Percentiles rank a stretch among this genome's conserved stretches.
Evolutionary conservation across 2,888 invertebrate species (phyloP).

Genomic region (Pegoplata infirma): DNA sequence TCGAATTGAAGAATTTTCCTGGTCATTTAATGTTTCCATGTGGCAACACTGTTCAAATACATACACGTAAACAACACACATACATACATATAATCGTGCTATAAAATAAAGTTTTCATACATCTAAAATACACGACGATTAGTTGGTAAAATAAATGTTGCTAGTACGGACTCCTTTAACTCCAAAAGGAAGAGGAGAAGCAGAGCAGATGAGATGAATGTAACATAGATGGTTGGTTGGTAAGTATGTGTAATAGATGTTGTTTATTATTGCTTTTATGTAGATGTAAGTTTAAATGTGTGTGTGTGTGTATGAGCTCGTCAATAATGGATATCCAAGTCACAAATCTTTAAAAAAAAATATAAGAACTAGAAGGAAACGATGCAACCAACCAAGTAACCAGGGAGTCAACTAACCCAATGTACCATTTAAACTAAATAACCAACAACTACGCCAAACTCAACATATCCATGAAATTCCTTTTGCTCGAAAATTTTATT

Average conservation of each 20-base stretch:
- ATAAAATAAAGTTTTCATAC: conserved; percentile 19
- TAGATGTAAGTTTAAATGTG: not conserved
- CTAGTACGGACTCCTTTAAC: not conserved
- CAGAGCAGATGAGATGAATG: not conserved
- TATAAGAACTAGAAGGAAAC: conserved; percentile 59
- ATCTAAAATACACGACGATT: conserved; percentile 46
- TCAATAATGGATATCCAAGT: conserved; percentile 61
- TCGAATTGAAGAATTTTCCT: too few species aligned
- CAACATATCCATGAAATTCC: conserved; percentile 69
- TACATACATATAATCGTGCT: too few species aligned
- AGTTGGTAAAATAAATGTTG: conserved; percentile 32
- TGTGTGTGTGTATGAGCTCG: conserved; percentile 23
- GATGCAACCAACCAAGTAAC: conserved; percentile 68
- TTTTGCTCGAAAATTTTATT: conserved; percentile 22
- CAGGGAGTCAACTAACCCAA: conserved; percentile 41
- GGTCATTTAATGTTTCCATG: too few species aligned
- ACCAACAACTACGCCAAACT: not conserved
- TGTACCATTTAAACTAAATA: not conserved
- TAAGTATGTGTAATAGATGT: conserved; percentile 2
- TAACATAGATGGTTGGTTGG: not conserved
- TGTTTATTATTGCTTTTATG: conserved; percentile 31
- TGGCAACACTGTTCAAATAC: too few species aligned
- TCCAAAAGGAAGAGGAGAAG: not conserved
- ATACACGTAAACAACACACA: too few species aligned
- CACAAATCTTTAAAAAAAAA: conserved; percentile 71